A percentile compares a stretch with the other conserved stretches of the same genome.
phyloP scores from a whole-genome alignment of 2,797 vertebrate species.

The Enteromius afrohamiltoni region DNA sequence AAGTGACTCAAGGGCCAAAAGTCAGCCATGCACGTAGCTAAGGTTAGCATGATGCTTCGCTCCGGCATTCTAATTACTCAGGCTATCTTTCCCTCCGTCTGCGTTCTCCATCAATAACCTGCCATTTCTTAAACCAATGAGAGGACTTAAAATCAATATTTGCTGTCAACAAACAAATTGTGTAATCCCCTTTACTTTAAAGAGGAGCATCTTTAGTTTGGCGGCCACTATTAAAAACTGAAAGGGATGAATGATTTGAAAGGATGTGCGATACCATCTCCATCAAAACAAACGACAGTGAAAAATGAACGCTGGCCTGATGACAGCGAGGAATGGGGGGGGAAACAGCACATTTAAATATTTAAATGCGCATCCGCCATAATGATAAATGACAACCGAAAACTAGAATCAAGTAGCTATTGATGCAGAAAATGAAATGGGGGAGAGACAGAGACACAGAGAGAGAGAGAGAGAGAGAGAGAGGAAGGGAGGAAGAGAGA shows the following conservation, averaged over 20 bases:
- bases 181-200: conserved; percentile 77
- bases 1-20: conserved; percentile 38
- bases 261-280: conserved; percentile 76
- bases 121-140: conserved; percentile 74
- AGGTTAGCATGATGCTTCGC: conserved; percentile 71
- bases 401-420: conserved; percentile 83
- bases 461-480: conserved; percentile 75
- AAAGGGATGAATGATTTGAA: conserved; percentile 81
- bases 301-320: conserved; percentile 77
- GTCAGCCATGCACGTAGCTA: conserved; percentile 37
- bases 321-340: conserved; percentile 74
- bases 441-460: conserved; percentile 72
- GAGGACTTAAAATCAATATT: conserved; percentile 79
- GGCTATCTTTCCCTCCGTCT: conserved; percentile 62
- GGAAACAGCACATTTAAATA: conserved; percentile 79
- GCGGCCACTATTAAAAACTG: conserved; percentile 78
- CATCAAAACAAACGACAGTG: conserved; percentile 79
- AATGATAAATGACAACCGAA: conserved; percentile 84
- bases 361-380: conserved; percentile 77
- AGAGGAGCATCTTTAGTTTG: conserved; percentile 66
- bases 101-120: conserved; percentile 73
- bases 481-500: conserved; percentile 60
- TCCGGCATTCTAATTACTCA: conserved; percentile 76
- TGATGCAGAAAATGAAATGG: conserved; percentile 85
- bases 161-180: conserved; percentile 79